Evolutionary conservation across 2,888 invertebrate species (phyloP), one percentile per base, ranked within the genome.

Genomic region (Hartigia nigra): DNA sequence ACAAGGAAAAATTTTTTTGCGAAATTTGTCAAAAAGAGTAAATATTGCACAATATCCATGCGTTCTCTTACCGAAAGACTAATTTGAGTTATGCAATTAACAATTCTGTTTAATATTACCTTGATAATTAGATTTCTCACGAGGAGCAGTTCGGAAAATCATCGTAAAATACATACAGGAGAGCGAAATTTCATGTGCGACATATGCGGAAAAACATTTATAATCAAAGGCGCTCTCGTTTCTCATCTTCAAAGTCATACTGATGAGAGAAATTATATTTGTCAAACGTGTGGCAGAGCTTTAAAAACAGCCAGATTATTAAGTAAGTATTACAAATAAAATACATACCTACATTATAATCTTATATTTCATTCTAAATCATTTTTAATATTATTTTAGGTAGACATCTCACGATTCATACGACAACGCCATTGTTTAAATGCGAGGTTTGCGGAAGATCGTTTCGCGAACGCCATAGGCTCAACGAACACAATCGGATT

Each of bases 401-500:
- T 4, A 79, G 77, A 32, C 79, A 79, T 76, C 35, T 77, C 32
- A 70, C 77, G n/a, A n/a, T 79, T 23, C 79, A 79, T 69, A 39
- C 79, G 12, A 69, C 4, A 11, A 87, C 92, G 12, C 93, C 93
- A 85, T 92, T 93, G 5, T 93, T 93, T 84, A 92, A 92, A 85
- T 94, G 94, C 83, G 92, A 93, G 80, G 92, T 92, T 69, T 94
- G 94, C 83, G 93, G 93, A 0, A 90, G 93, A 78, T 91, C 92
- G 77, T 94, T 94, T 87, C 92, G 95, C 12, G 93, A 95, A 79
- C 93, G 94, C 70, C 94, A 95, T 75, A 95, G 95, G 34, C 90
- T 95, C 76, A 93, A 94, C 76, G 94, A 95, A 3, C 96, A 96
- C 86, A 94, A 94, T 87, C 93, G 95, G 12, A 94, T 95, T 2